A percentile compares a stretch with the other conserved stretches of the same genome.
These are phyloP conservation scores for Leptocoma aspasia DNA, from an alignment of 2,113 vertebrate genomes.

Conservation along the genomic window DNA sequence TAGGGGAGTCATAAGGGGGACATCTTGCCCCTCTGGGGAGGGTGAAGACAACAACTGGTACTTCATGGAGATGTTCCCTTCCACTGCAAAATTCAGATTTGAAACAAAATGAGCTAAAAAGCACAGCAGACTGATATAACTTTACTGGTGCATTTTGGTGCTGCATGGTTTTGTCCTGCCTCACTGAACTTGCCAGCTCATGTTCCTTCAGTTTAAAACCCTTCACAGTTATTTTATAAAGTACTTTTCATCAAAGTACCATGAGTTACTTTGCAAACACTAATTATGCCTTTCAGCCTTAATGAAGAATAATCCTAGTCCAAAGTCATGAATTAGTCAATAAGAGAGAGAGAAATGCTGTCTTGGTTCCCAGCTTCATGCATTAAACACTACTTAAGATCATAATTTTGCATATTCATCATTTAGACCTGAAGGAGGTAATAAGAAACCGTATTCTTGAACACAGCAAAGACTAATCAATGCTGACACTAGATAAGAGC, in stretches of 20 bases:
- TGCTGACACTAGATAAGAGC: background rate
- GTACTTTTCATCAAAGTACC: background rate
- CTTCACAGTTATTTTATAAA: background rate
- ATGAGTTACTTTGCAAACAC: background rate
- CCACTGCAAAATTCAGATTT: background rate
- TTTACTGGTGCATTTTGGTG: background rate
- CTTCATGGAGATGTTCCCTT: background rate
- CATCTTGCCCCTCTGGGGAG: background rate
- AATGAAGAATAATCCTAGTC: background rate
- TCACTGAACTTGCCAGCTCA: background rate
- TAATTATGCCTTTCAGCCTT: background rate
- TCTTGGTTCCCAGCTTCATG: background rate
- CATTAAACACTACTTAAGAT: background rate
- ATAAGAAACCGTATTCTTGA: background rate
- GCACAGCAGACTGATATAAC: background rate
- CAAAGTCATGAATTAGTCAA: background rate
- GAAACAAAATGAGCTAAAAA: background rate
- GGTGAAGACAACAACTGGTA: background rate
- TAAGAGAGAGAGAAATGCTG: background rate
- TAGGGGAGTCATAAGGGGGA: background rate
- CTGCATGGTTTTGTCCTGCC: fast-evolving
- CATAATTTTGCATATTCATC: background rate
- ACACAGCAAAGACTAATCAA: background rate
- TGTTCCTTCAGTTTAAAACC: background rate
- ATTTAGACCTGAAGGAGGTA: background rate